These are phyloP conservation scores for Eremobia ochroleuca DNA, from an alignment of 2,888 invertebrate genomes.

Conservation along the genomic window DNA sequence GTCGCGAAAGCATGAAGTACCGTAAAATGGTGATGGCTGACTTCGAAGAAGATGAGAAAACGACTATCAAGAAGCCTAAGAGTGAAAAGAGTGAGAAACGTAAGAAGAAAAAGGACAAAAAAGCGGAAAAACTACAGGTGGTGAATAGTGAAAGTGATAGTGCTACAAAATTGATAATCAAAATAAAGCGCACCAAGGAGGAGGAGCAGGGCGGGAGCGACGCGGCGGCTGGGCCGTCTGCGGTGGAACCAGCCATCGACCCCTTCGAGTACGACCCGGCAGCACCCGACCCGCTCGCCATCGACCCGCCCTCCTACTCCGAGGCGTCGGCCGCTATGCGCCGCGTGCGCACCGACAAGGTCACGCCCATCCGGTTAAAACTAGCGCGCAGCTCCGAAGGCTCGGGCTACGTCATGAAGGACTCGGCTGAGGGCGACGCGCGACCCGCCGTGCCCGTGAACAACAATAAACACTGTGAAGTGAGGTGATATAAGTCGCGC, in stretches of 20 bases:
- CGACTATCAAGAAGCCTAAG: conserved; percentile 85
- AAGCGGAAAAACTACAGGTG: conserved; percentile 89
- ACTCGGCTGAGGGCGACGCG: conserved; percentile 76
- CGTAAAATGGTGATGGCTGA: conserved; percentile 96
- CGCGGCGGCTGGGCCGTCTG: conserved; percentile 55
- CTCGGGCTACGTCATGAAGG: conserved; percentile 92
- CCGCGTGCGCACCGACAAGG: conserved; percentile 92
- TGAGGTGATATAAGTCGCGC: conserved; percentile 94
- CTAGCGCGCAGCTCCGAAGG: conserved; percentile 95
- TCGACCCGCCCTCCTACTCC: conserved; percentile 83
- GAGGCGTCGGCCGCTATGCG: conserved; percentile 86
- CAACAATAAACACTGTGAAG: conserved; percentile 96
- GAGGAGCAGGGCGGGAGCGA: conserved; percentile 30
- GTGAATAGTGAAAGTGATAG: conserved; percentile 89
- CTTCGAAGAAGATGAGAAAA: conserved; percentile 93
- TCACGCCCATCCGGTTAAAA: conserved; percentile 96
- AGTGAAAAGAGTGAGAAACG: conserved; percentile 82
- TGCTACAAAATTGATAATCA: conserved; percentile 94
- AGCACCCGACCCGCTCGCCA: conserved; percentile 85
- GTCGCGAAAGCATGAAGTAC: conserved; percentile 96
- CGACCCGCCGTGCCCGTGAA: conserved; percentile 85
- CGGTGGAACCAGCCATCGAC: conserved; percentile 82
- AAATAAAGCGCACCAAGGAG: conserved; percentile 92
- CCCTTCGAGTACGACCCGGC: conserved; percentile 88
- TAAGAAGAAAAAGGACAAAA: conserved; percentile 90